These are phyloP conservation scores for Myodes glareolus DNA, from an alignment of 2,113 vertebrate species.

Conservation along the genomic window DNA sequence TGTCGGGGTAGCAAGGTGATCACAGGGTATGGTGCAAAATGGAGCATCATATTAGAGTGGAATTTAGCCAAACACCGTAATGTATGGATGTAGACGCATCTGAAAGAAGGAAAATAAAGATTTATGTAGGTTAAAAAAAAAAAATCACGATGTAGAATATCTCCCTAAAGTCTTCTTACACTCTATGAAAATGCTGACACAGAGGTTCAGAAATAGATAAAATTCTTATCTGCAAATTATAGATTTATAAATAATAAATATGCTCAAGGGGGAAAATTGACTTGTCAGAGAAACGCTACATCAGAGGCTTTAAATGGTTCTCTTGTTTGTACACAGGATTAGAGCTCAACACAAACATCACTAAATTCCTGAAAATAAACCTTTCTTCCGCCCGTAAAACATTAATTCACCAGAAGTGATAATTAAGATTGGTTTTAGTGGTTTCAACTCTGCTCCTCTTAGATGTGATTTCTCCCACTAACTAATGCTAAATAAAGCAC, in stretches of 20 bases:
- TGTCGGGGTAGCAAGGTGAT: slow-evolving; percentile 78
- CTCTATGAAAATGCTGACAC: background rate
- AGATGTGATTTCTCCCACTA: slow-evolving; percentile 60
- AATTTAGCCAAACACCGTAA: slow-evolving; percentile 77
- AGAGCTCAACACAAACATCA: slow-evolving; percentile 71
- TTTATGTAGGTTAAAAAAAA: slow-evolving; percentile 71
- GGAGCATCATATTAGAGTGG: slow-evolving; percentile 67
- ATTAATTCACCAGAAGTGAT: slow-evolving; percentile 82
- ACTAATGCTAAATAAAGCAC: slow-evolving; percentile 77
- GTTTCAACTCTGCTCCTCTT: slow-evolving; percentile 65
- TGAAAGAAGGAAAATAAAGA: slow-evolving; percentile 78
- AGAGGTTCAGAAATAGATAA: background rate
- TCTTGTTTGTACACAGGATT: slow-evolving; percentile 69
- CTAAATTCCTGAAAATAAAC: slow-evolving; percentile 62
- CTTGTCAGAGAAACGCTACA: background rate
- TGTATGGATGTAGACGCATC: slow-evolving; percentile 64
- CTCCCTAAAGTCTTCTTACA: slow-evolving; percentile 41
- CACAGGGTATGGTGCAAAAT: slow-evolving; percentile 65
- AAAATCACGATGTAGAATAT: slow-evolving; percentile 22
- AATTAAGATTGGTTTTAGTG: slow-evolving; percentile 80
- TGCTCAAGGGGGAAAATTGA: background rate
- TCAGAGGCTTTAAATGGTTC: slow-evolving; percentile 7
- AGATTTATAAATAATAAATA: slow-evolving; percentile 60
- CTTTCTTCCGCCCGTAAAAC: slow-evolving; percentile 68
- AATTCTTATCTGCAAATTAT: slow-evolving; percentile 46